A percentile compares a stretch with the other conserved stretches of the same genome.
phyloP scores from a whole-genome alignment of 2,888 invertebrate genomes.

The Lasioglossum lativentre region DNA sequence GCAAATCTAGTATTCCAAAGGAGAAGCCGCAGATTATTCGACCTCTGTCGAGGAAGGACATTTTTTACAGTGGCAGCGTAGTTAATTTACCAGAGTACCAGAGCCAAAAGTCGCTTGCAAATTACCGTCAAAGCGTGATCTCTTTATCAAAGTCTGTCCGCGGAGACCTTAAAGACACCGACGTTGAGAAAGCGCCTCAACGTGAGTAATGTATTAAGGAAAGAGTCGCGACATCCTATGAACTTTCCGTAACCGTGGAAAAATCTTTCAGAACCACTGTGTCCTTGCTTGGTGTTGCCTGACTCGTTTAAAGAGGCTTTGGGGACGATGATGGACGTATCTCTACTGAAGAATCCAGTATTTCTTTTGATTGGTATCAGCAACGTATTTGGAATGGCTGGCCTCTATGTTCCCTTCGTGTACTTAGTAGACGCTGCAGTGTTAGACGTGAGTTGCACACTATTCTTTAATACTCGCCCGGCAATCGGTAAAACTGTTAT shows the following conservation, averaged over 20 bases:
- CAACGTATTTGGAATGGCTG: constrained; percentile 98
- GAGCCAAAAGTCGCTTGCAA: constrained; percentile 95
- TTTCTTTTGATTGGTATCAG: constrained; percentile 97
- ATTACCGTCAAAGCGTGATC: constrained; percentile 96
- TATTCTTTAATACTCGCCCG: not conserved
- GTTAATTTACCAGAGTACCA: constrained; percentile 96
- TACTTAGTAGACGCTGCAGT: constrained; percentile 94
- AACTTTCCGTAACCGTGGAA: not conserved
- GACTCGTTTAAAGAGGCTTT: constrained; percentile 93
- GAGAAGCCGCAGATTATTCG: constrained; percentile 91
- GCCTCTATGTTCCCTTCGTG: constrained; percentile 98
- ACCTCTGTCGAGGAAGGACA: constrained; percentile 97
- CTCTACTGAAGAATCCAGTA: constrained; percentile 94
- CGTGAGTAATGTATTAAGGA: constrained; percentile 85
- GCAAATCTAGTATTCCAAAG: constrained; percentile 83
- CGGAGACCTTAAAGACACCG: constrained; percentile 87
- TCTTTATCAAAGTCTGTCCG: constrained; percentile 91
- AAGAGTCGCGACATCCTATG: not conserved
- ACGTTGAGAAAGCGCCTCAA: constrained; percentile 88
- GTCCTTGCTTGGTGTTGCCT: constrained; percentile 92
- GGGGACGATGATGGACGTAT: constrained; percentile 95
- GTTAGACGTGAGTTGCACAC: constrained; percentile 87
- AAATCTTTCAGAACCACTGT: constrained; percentile 88
- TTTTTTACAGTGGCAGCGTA: constrained; percentile 98
- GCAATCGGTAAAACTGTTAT: not conserved